Evolutionary conservation across 2,888 invertebrate genomes (phyloP), one percentile per base, ranked within the genome.

Genomic region (Callyntrura sp.): DNA sequence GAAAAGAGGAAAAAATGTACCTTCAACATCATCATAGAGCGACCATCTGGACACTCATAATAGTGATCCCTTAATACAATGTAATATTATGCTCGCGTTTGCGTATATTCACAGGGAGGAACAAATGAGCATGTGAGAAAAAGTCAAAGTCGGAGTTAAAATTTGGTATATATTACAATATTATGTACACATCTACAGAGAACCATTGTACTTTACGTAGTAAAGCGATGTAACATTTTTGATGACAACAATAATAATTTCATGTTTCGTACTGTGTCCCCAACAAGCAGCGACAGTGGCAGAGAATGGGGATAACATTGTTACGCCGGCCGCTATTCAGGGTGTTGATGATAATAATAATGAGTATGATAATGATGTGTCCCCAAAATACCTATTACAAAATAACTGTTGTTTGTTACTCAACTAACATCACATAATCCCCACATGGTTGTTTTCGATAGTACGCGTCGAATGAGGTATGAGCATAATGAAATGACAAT

Each of bases 1-100:
- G 78, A 68, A 83, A 83, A 28, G 48, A 83, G 68, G 20, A 82
- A 78, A 55, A 82, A 82, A 82, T 43, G 84, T 65, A 28, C 51
- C 55, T 25, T 43, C 9, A 17, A n/a, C 55, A 25, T 14, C 62
- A 78, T 17, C n/a, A 17, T 6, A 65, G 51, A 84, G 68, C 78
- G 85, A 90, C 90, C 90, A 90, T 90, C 85, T 90, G 90, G 90
- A 83, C 83, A 83, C 86, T 83, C 86, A 86, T 78, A 86, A 86
- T n/a, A 86, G 43, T 84, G 84, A 73, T 85, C 81, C 73, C 82
- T 85, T 84, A 83, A 78, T 55, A 88, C 62, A 73, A 55, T 70
- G 48, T 62, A 85, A 35, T 35, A 35, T 35, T 35, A 6, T 35
- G 2, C 82, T 51, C 65, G 62, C 48, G 57, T n/a, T 28, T 9